These are phyloP conservation scores for Zosterops borbonicus DNA, from an alignment of 2,113 vertebrate species.

Conservation along the genomic window DNA sequence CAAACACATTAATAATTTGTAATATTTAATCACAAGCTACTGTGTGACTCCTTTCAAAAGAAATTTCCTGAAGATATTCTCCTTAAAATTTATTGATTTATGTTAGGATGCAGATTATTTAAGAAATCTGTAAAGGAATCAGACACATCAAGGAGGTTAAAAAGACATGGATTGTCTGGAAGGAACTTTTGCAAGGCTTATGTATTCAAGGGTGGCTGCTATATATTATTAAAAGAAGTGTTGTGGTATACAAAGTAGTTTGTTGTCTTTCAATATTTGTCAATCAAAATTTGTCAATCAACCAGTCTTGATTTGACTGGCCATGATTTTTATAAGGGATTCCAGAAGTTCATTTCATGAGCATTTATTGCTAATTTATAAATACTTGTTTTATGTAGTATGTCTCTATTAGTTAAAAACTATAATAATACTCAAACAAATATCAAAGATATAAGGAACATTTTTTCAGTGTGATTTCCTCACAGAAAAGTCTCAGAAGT, in stretches of 20 bases:
- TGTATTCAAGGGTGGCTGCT: not conserved
- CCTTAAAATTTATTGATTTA: not conserved
- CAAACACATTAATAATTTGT: not conserved
- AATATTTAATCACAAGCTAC: not conserved
- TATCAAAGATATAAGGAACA: not conserved
- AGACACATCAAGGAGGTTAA: not conserved
- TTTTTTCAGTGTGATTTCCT: not conserved
- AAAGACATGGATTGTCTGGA: not conserved
- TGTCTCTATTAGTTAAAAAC: not conserved
- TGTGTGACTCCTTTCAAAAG: not conserved
- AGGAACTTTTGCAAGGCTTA: not conserved
- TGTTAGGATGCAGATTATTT: not conserved
- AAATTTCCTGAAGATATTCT: not conserved
- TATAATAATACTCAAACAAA: not conserved
- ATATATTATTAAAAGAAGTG: not conserved
- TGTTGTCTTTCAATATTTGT: not conserved
- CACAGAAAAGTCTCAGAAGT: not conserved
- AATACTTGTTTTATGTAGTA: not conserved
- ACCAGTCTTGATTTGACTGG: not conserved
- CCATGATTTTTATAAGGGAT: not conserved
- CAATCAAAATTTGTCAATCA: too few species aligned
- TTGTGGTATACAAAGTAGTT: not conserved
- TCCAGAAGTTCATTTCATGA: not conserved
- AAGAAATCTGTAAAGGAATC: not conserved
- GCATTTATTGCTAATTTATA: not conserved